These are phyloP conservation scores for Chunga burmeisteri DNA, from an alignment of 2,113 vertebrate species.

Conservation along the genomic window DNA sequence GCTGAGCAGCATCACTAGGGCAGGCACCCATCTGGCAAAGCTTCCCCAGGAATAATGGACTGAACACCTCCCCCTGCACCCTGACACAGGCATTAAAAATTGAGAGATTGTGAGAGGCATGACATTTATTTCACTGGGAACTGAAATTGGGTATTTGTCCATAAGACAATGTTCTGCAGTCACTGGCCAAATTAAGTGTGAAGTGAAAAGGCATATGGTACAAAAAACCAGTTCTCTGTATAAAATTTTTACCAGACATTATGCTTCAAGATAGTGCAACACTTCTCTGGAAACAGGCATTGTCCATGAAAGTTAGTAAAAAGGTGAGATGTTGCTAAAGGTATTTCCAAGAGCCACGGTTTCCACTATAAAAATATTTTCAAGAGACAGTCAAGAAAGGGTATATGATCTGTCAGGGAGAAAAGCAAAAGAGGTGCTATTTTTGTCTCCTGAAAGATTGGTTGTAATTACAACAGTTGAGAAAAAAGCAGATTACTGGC, in stretches of 20 bases:
- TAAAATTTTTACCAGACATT: background rate
- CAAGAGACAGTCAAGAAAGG: background rate
- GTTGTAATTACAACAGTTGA: background rate
- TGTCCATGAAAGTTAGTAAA: background rate
- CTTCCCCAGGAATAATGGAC: background rate
- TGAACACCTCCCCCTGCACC: background rate
- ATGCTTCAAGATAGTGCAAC: background rate
- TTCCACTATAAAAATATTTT: slow-evolving; percentile 15
- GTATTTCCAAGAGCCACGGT: background rate
- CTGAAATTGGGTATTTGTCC: background rate
- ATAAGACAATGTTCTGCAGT: background rate
- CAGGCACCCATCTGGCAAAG: background rate
- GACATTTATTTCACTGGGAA: background rate
- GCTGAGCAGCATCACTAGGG: background rate
- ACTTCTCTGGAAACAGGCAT: background rate
- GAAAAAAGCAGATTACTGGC: slow-evolving; percentile 1
- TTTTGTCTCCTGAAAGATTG: slow-evolving; percentile 23
- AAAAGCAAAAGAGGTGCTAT: background rate
- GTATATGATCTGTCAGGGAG: background rate
- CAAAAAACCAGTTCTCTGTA: background rate
- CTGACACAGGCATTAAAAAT: background rate
- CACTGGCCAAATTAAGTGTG: background rate
- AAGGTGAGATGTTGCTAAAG: background rate
- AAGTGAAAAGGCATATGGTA: background rate
- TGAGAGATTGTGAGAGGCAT: background rate